Base-by-base conservation (phyloP, 2,888 invertebrate species). In the Entomobrya multifasciata region DNA sequence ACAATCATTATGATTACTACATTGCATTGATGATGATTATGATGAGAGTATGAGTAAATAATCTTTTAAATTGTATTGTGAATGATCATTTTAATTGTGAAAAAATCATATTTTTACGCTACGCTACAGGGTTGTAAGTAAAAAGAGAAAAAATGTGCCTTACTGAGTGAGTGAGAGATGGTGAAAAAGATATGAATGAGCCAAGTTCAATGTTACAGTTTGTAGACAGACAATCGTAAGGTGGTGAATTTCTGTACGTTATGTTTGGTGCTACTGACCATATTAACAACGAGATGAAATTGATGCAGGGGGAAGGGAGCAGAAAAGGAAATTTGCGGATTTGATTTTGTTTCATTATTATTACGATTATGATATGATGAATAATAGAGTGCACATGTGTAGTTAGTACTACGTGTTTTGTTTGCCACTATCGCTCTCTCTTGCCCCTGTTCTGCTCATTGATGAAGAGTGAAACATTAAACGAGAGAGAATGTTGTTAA, bases 151-250 rank as follows among this genome's bases (percentile, higher is more conserved):
- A 76, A 70, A 25, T 0, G 36, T 49, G 47, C 20, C 20, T 52
- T 52, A 22, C 52, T 74, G 74, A 36, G 8, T 49, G 13, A n/a
- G 13, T 49, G 49, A 15, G 17, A 57, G 57, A 76, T 76, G 36
- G 57, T 25, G 36, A 55, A 36, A 57, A 36, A 55, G 76, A 74
- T 82, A 86, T 65, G 72, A 79, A 44, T 55, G 62, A 86, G 86
- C 80, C 86, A 86, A 86, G 86, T 86, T 86, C 86, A 86, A 74
- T 86, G 86, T 86, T 86, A 86, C 86, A 76, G 86, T 80, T 86
- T 86, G n/a, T 76, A 77, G 47, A 47, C 65, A 67, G 49, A 20
- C 22, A 27, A 60, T 17, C 17, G 25, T 65, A 41, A 11, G 17
- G 70, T 70, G 44, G 70, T 70, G 70, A 8, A 1, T 8, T 72